Conservation (phyloP, 2,113 vertebrate genomes). For the Notarius lentiginosus region DNA sequence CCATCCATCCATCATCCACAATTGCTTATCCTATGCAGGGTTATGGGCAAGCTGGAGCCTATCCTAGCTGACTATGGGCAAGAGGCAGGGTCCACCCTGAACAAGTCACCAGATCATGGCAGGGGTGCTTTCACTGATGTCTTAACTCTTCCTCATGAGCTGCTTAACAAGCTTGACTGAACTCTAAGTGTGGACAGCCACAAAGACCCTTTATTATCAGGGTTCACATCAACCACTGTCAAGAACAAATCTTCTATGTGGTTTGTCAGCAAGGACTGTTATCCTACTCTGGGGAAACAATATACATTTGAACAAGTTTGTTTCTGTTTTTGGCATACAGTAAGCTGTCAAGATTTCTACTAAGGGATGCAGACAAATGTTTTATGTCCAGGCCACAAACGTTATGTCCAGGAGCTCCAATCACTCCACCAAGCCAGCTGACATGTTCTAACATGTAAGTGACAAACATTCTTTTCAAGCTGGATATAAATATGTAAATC, state of each 20-base stretch:
- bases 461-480: not conserved
- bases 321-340: not conserved
- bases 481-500: not conserved
- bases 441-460: not conserved
- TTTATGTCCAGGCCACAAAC: not conserved
- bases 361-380: not conserved
- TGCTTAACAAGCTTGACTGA: not conserved
- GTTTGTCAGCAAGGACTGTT: not conserved
- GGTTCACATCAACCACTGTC: not conserved
- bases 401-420: not conserved
- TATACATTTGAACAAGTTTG: not conserved
- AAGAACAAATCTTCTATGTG: not conserved
- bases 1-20: no score
- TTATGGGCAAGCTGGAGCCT: no score
- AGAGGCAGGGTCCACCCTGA: no score
- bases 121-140: not conserved
- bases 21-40: no score
- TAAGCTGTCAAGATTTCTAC: not conserved
- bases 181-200: not conserved
- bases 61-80: no score
- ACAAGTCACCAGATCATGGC: no score
- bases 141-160: not conserved
- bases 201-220: conserved; percentile 1
- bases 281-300: not conserved
- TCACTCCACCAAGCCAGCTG: not conserved